Evolutionary conservation across 1,140 invertebrate genomes (phyloP).

Genomic region (Bombus difficillimus): DNA sequence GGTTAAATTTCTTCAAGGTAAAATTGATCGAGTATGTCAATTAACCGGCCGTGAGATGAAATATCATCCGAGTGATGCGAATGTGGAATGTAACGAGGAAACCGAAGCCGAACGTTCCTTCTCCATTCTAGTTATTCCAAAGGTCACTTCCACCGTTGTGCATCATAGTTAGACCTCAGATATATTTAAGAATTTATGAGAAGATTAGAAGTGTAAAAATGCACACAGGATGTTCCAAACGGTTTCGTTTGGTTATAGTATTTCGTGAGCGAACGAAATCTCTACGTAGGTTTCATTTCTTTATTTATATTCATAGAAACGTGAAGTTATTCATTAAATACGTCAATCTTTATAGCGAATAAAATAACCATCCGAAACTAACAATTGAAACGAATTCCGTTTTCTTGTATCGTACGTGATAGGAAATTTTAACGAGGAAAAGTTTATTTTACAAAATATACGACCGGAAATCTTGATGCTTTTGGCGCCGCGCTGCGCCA

Average conservation of each 20-base stretch:
- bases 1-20: conserved; percentile 18
- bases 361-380: background rate
- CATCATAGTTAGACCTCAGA: background rate
- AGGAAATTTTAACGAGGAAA: background rate
- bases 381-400: conserved; percentile 5
- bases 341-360: background rate
- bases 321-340: background rate
- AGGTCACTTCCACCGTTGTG: background rate
- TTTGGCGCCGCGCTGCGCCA: no score
- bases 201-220: no score
- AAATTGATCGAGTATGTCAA: conserved; percentile 33
- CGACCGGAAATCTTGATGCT: background rate
- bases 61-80: conserved; percentile 5
- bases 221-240: no score
- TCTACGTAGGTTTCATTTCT: no score
- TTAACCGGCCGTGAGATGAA: conserved; percentile 11
- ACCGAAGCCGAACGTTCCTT: background rate
- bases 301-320: no score
- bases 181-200: no score
- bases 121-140: background rate
- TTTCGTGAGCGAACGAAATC: no score
- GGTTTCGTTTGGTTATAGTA: no score
- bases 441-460: conserved; percentile 8
- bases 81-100: background rate
- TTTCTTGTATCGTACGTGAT: background rate